Percentiles rank a stretch among this genome's conserved stretches.
phyloP scores from a whole-genome alignment of 2,888 invertebrate genomes.

The Drosophila nigricruria region DNA sequence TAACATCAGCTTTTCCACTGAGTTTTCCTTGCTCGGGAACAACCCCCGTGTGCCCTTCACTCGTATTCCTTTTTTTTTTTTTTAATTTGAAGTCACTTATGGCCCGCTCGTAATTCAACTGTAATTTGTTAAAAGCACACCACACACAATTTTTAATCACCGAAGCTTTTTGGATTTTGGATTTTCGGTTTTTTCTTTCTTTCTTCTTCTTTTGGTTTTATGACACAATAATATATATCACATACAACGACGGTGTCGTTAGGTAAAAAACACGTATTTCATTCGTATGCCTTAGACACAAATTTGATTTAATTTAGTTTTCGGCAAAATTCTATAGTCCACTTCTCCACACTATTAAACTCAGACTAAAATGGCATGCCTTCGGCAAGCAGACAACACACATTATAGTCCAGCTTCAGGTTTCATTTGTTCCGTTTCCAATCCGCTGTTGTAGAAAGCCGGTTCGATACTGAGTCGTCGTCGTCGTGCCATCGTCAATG shows the following conservation, averaged over 20 bases:
- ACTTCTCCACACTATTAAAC: constrained; percentile 40
- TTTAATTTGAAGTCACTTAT: constrained; percentile 13
- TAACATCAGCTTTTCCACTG: constrained; percentile 50
- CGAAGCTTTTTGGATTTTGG: constrained; percentile 52
- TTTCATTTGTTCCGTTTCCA: constrained; percentile 71
- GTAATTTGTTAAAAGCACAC: constrained; percentile 63
- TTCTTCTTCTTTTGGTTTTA: constrained; percentile 17
- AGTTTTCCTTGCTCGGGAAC: constrained; percentile 45
- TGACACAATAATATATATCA: constrained; percentile 31
- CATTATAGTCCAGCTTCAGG: constrained; percentile 52
- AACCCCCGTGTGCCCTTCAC: constrained; percentile 66
- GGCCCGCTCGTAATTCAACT: constrained; percentile 47
- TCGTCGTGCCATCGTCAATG: constrained; percentile 49
- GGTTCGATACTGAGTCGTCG: constrained; percentile 84
- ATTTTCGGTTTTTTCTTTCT: constrained; percentile 24
- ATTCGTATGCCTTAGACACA: constrained; percentile 37
- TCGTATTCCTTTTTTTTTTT: constrained; percentile 26
- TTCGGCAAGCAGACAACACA: constrained; percentile 53
- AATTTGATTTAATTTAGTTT: constrained; percentile 61
- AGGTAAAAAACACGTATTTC: constrained; percentile 41
- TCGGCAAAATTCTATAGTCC: constrained; percentile 48
- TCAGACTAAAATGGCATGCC: constrained; percentile 45
- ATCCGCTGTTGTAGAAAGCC: constrained; percentile 84
- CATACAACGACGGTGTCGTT: constrained; percentile 20
- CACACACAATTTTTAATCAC: constrained; percentile 51